phyloP scores from a whole-genome alignment of 2,888 invertebrate genomes.

The Silvanus unidentatus region DNA sequence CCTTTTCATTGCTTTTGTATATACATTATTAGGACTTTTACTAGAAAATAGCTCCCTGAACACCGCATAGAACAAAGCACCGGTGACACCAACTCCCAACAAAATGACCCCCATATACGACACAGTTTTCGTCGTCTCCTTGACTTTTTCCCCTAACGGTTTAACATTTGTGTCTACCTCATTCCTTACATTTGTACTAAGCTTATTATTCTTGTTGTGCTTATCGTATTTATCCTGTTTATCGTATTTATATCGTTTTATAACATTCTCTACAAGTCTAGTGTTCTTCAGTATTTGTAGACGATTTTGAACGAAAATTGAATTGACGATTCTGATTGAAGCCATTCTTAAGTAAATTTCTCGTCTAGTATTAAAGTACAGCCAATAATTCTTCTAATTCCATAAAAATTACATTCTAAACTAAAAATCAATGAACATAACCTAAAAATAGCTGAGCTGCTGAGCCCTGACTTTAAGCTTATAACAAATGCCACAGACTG shows the following conservation, averaged over 20 bases:
- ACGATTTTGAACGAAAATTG: conserved; percentile 12
- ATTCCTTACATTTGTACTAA: conserved; percentile 8
- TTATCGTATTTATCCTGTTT: conserved; percentile 17
- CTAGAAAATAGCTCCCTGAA: conserved; percentile 83
- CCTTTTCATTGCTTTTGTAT: conserved; percentile 68
- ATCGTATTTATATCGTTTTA: conserved; percentile 16
- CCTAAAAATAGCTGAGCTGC: no score
- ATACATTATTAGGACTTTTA: conserved; percentile 80
- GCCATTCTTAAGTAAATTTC: conserved; percentile 10
- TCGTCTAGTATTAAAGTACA: no score
- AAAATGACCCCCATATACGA: conserved; percentile 80
- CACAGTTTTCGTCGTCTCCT: conserved; percentile 84
- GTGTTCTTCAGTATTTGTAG: conserved; percentile 13
- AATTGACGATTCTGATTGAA: conserved; percentile 14
- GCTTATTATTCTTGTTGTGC: no score
- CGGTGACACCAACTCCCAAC: conserved; percentile 66
- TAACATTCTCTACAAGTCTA: conserved; percentile 14
- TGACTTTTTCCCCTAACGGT: conserved; percentile 70
- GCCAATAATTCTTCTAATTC: no score
- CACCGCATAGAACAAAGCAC: conserved; percentile 75
- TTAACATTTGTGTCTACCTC: conserved; percentile 52
- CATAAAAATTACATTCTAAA: no score
- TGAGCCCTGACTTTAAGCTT: no score
- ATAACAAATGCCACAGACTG: no score
- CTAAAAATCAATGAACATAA: no score